Base-by-base conservation (phyloP, 1,140 invertebrate genomes). In the Phortica variegata region DNA sequence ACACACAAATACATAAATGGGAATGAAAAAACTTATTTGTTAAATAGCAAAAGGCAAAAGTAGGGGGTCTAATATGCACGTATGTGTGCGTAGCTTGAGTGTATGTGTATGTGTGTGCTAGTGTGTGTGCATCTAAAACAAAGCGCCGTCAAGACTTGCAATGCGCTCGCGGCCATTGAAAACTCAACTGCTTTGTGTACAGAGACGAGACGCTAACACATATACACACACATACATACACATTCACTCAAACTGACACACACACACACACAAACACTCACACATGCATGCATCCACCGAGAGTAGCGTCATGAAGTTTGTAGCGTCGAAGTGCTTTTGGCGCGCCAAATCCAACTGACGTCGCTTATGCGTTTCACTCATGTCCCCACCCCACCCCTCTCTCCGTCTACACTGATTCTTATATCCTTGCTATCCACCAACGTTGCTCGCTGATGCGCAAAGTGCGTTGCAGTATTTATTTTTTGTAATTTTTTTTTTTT, bases 381-480 rank as follows among this genome's bases (percentile, higher is more conserved):
- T n/a, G n/a, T n/a, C n/a, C n/a, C n/a, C n/a, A n/a, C 18, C 47
- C 18, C 10, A 19, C 23, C 21, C 40, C 12, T 15, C 19, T 21
- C 16, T 12, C 21, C 33, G n/a, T n/a, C n/a, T n/a, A n/a, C n/a
- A n/a, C n/a, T n/a, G n/a, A n/a, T n/a, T n/a, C n/a, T n/a, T n/a
- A n/a, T n/a, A n/a, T n/a, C n/a, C n/a, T n/a, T n/a, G n/a, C n/a
- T n/a, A n/a, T n/a, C 23, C 5, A 26, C 15, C 41, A 12, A 16
- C 36, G 48, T 52, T 60, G 58, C 38, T 48, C 55, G 61, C 20
- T 47, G 52, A 58, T 52, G 47, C 40, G 47, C 54, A 68, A 66
- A 66, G 62, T 66, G 62, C 63, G 62, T 66, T 63, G 63, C 62
- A 68, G 56, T 59, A 62, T 66, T 65, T 66, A 26, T 26, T 26